These are phyloP conservation scores for Ips typographus DNA, from an alignment of 1,140 invertebrate species.

Conservation along the genomic window DNA sequence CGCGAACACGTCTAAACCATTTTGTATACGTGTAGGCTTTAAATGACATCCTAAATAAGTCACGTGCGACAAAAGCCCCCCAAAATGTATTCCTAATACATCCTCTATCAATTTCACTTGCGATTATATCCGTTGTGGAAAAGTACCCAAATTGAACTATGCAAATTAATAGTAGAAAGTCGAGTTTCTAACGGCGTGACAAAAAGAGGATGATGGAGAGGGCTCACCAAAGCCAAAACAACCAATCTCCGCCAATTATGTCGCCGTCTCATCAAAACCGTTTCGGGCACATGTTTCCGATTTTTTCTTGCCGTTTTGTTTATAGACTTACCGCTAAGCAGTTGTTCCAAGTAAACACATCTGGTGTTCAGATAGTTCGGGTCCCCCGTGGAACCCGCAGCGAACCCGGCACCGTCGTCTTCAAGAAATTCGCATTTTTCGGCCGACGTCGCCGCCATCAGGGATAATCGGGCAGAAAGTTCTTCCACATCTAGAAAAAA, in stretches of 20 bases:
- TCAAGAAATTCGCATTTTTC: slow-evolving; percentile 45
- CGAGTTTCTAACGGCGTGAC: too few species aligned
- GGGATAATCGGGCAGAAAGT: slow-evolving; percentile 52
- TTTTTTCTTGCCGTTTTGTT: slow-evolving; percentile 22
- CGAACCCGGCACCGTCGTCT: slow-evolving; percentile 32
- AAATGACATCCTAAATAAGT: slow-evolving; percentile 3
- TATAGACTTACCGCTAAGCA: slow-evolving; percentile 45
- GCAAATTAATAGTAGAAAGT: not conserved
- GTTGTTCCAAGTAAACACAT: slow-evolving; percentile 50
- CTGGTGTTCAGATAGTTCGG: slow-evolving; percentile 44
- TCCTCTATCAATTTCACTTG: too few species aligned
- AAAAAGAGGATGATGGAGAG: too few species aligned
- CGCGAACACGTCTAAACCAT: too few species aligned
- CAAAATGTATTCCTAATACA: too few species aligned
- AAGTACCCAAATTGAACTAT: not conserved
- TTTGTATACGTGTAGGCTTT: not conserved
- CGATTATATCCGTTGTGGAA: not conserved
- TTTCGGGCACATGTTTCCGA: slow-evolving; percentile 21
- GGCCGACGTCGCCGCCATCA: slow-evolving; percentile 54
- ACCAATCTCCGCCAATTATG: too few species aligned
- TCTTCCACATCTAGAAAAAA: slow-evolving; percentile 55
- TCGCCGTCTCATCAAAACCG: not conserved
- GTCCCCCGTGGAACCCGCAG: slow-evolving; percentile 26
- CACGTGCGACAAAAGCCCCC: not conserved
- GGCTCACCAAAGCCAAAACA: too few species aligned